These are phyloP conservation scores for Kuschelorhynchus macadamiae DNA, from an alignment of 2,888 invertebrate genomes.

Conservation along the genomic window DNA sequence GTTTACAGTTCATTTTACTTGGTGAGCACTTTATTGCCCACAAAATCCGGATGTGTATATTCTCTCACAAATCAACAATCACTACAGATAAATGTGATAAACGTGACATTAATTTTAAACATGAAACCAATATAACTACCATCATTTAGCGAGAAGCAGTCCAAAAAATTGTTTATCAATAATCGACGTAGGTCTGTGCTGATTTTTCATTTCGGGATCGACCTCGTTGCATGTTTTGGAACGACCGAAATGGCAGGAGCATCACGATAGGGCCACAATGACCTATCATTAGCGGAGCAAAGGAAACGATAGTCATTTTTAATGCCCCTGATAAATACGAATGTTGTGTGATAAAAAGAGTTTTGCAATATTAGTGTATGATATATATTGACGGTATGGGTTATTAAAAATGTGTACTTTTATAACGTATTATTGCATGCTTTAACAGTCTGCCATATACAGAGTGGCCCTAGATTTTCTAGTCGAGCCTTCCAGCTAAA, in stretches of 20 bases:
- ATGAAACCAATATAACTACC: slow-evolving; percentile 1
- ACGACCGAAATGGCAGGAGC: slow-evolving; percentile 34
- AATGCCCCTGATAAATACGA: slow-evolving; percentile 35
- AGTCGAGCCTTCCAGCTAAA: too few species aligned
- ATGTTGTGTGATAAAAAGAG: slow-evolving; percentile 12
- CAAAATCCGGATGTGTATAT: too few species aligned
- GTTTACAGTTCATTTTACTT: too few species aligned
- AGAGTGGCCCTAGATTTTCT: too few species aligned
- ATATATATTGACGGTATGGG: too few species aligned
- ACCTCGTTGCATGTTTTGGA: slow-evolving; percentile 21
- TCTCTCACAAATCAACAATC: too few species aligned
- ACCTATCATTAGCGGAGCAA: slow-evolving; percentile 36
- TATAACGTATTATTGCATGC: too few species aligned
- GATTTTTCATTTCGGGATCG: slow-evolving; percentile 26
- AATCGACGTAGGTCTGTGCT: slow-evolving; percentile 19
- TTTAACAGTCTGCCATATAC: too few species aligned
- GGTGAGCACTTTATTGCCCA: too few species aligned
- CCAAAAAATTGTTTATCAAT: slow-evolving; percentile 21
- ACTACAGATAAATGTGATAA: too few species aligned
- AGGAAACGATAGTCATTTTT: slow-evolving; percentile 39
- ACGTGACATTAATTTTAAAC: slow-evolving; percentile 9
- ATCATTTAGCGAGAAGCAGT: slow-evolving; percentile 16
- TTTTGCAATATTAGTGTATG: background rate
- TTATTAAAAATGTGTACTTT: too few species aligned
- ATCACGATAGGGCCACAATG: slow-evolving; percentile 41